A percentile compares a stretch with the other conserved stretches of the same genome.
Conservation (phyloP, 2,888 invertebrate species). For the Ellobium chinense region DNA sequence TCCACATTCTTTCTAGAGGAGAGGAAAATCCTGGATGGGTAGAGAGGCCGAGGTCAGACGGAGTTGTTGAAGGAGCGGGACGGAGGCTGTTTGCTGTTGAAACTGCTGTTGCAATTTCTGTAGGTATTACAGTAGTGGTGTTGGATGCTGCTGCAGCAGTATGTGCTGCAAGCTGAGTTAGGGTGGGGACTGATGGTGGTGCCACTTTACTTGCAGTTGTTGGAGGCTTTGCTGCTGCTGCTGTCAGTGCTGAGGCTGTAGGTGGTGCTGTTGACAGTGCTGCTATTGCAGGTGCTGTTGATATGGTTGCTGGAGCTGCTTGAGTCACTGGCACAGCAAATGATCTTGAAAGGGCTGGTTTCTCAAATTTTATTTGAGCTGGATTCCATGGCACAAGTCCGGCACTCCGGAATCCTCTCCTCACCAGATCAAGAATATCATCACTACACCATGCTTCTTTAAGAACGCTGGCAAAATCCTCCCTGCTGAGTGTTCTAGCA, state of each 20-base stretch:
- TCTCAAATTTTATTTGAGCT: neutral
- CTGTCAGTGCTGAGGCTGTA: no score
- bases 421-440: neutral
- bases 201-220: no score
- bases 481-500: neutral
- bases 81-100: neutral
- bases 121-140: no score
- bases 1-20: neutral
- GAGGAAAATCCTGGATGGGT: neutral
- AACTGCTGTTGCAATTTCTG: neutral
- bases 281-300: no score
- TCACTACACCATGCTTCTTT: neutral
- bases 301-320: no score
- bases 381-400: neutral
- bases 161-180: no score
- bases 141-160: no score
- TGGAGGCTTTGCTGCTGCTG: neutral
- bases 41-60: neutral
- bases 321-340: neutral
- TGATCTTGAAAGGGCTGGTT: neutral
- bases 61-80: neutral
- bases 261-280: no score
- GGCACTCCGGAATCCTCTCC: neutral
- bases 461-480: neutral
- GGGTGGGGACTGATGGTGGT: no score